Conservation (phyloP, 1,140 invertebrate species). For the Drosophila nasuta region DNA sequence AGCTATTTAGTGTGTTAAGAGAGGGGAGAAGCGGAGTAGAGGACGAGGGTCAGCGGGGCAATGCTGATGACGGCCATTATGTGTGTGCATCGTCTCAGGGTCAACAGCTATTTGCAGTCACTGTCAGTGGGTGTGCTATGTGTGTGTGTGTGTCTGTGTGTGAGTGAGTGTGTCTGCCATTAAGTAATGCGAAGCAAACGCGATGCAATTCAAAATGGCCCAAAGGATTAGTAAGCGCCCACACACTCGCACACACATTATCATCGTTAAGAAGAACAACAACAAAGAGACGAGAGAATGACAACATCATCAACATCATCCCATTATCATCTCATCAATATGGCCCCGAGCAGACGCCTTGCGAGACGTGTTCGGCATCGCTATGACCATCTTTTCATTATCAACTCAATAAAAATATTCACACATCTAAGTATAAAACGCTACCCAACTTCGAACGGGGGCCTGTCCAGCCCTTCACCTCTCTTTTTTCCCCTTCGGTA, state of each 20-base stretch:
- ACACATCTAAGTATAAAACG: constrained; percentile 56
- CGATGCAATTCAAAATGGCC: constrained; percentile 44
- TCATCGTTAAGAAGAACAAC: constrained; percentile 43
- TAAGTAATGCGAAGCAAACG: constrained; percentile 32
- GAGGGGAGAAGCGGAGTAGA: neutral
- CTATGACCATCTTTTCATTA: constrained; percentile 31
- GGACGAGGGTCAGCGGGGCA: neutral
- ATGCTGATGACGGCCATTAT: constrained; percentile 38
- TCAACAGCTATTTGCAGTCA: constrained; percentile 71
- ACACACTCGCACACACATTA: constrained; percentile 42
- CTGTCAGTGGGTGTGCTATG: constrained; percentile 34
- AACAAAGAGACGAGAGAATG: constrained; percentile 18
- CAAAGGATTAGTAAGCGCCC: constrained; percentile 59
- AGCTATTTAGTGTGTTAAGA: constrained; percentile 49
- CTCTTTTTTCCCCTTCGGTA: neutral
- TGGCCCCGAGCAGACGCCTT: constrained; percentile 12
- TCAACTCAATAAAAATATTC: constrained; percentile 56
- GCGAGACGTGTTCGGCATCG: constrained; percentile 39
- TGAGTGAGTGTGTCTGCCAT: constrained; percentile 20
- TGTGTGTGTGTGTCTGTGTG: neutral
- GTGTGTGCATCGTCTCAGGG: constrained; percentile 67
- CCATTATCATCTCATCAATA: constrained; percentile 18
- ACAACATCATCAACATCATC: constrained; percentile 33
- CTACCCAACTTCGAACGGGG: constrained; percentile 19
- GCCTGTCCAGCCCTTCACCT: constrained; percentile 4